Evolutionary conservation across 1,140 invertebrate species (phyloP).

Genomic region (Muscidifurax raptorellus): DNA sequence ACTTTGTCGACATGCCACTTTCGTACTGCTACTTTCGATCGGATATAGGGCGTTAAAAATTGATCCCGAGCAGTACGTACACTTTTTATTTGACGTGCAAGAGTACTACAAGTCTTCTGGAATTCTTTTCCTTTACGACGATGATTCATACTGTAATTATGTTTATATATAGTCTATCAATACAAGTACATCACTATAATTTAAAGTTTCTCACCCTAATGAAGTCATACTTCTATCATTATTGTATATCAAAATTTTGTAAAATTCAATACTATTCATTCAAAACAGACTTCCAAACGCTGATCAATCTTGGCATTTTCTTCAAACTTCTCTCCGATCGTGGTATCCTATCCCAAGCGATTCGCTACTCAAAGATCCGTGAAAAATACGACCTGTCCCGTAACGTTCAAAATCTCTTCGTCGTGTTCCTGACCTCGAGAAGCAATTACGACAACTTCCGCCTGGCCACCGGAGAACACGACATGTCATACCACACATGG

Average conservation of each 20-base stretch:
- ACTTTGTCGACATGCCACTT: not conserved
- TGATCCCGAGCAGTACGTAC: not conserved
- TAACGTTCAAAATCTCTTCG: slow-evolving; percentile 53
- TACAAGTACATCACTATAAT: not conserved
- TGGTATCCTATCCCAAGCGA: slow-evolving; percentile 41
- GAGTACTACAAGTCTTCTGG: slow-evolving; percentile 54
- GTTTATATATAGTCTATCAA: not conserved
- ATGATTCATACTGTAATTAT: slow-evolving; percentile 42
- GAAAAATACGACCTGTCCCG: slow-evolving; percentile 9
- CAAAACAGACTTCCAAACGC: slow-evolving; percentile 43
- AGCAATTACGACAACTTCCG: slow-evolving; percentile 51
- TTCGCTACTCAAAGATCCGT: slow-evolving; percentile 50
- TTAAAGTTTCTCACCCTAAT: not conserved
- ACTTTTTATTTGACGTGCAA: slow-evolving; percentile 51
- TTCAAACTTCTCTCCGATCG: slow-evolving; percentile 51
- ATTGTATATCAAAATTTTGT: no score
- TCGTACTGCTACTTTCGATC: not conserved
- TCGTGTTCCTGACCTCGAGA: slow-evolving; percentile 53
- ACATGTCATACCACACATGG: slow-evolving; percentile 57
- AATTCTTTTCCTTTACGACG: slow-evolving; percentile 50
- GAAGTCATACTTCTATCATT: no score
- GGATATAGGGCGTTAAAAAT: not conserved
- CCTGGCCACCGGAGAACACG: slow-evolving; percentile 32
- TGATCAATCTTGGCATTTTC: slow-evolving; percentile 30
- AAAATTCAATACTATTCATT: not conserved